Evolutionary conservation across 2,113 vertebrate genomes (phyloP).

Genomic region (Petrocephalus microphthalmus): DNA sequence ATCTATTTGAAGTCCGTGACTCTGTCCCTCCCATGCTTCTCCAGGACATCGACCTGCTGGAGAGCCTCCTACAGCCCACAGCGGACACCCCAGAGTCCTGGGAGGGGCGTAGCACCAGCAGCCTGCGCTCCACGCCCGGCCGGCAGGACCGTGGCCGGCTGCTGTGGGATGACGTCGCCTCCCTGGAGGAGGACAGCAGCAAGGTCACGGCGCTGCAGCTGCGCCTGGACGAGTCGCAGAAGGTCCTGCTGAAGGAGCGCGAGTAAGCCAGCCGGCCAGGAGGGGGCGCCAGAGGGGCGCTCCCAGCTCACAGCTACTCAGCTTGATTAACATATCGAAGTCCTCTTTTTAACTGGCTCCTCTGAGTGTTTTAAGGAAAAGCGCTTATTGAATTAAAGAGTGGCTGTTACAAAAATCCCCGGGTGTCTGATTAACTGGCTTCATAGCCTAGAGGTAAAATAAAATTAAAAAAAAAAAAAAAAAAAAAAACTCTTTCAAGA

Average conservation of each 20-base stretch:
- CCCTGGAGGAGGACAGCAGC: slow-evolving; percentile 74
- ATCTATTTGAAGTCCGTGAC: neutral
- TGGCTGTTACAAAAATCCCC: neutral
- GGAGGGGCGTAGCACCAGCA: slow-evolving; percentile 58
- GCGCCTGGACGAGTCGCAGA: slow-evolving; percentile 91
- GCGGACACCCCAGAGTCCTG: slow-evolving; percentile 65
- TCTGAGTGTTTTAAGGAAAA: neutral
- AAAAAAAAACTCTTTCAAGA: neutral
- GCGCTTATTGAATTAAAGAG: neutral
- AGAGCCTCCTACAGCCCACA: slow-evolving; percentile 65
- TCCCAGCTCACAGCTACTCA: neutral
- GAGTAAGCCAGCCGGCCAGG: slow-evolving; percentile 63
- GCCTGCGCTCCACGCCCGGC: slow-evolving; percentile 56
- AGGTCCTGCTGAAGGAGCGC: slow-evolving; percentile 80
- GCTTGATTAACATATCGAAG: neutral
- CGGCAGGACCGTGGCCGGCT: slow-evolving; percentile 79
- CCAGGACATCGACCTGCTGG: slow-evolving; percentile 80
- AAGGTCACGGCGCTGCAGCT: slow-evolving; percentile 85
- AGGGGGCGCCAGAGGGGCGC: neutral
- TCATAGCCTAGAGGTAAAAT: neutral
- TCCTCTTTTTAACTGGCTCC: neutral
- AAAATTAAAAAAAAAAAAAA: neutral
- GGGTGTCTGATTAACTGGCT: neutral
- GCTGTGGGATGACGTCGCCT: slow-evolving; percentile 76
- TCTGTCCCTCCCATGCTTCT: neutral